phyloP scores from a whole-genome alignment of 2,797 vertebrate species.

The Nothura maculosa region DNA sequence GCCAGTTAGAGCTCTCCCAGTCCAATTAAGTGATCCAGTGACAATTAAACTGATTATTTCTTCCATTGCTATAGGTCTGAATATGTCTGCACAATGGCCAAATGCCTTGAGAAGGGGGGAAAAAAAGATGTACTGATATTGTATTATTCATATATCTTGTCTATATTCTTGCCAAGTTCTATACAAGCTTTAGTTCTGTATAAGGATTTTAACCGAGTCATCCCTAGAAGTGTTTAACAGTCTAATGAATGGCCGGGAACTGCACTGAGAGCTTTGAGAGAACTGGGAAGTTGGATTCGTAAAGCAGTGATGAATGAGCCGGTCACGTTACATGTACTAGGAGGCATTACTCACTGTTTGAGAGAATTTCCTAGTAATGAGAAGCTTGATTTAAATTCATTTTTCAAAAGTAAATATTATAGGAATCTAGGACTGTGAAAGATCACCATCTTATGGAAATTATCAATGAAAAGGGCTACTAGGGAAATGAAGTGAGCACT shows the following conservation, averaged over 20 bases:
- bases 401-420: background rate
- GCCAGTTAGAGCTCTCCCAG: background rate
- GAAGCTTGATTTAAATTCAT: background rate
- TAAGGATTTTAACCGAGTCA: background rate
- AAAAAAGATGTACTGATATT: background rate
- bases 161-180: background rate
- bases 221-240: background rate
- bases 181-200: background rate
- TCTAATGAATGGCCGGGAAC: background rate
- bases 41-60: background rate
- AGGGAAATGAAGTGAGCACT: background rate
- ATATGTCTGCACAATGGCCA: background rate
- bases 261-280: background rate
- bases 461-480: background rate
- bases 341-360: background rate
- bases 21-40: background rate
- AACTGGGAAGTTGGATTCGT: background rate
- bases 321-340: background rate
- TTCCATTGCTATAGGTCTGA: background rate
- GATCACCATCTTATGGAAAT: background rate
- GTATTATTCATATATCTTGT: background rate
- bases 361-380: background rate
- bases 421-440: background rate
- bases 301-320: background rate
- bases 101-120: background rate